phyloP scores from a whole-genome alignment of 2,888 invertebrate species.

The Sesia bembeciformis region DNA sequence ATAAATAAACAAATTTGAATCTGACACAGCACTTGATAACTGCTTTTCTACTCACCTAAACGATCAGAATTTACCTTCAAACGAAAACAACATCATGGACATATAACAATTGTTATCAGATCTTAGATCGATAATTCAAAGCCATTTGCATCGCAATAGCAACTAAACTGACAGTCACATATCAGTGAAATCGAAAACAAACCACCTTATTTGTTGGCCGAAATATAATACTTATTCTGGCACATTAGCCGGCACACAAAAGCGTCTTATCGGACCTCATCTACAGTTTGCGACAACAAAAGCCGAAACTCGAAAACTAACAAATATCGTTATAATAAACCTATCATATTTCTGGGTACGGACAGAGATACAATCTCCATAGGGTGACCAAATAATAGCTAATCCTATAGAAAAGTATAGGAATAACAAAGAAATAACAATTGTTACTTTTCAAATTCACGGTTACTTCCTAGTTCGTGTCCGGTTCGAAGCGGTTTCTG shows the following conservation, averaged over 20 bases:
- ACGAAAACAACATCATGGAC: no score
- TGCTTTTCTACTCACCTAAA: no score
- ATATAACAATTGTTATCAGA: no score
- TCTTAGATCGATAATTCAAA: no score
- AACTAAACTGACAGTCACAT: constrained; percentile 3
- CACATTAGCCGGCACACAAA: constrained; percentile 26
- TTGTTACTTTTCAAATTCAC: constrained; percentile 24
- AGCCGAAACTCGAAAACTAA: constrained; percentile 36
- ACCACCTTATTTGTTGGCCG: constrained; percentile 26
- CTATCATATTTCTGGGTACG: constrained; percentile 50
- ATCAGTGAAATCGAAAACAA: constrained; percentile 42
- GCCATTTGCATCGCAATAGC: no score
- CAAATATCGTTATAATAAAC: constrained; percentile 69
- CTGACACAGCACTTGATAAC: no score
- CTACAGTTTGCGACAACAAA: constrained; percentile 34
- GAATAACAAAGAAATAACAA: constrained; percentile 5
- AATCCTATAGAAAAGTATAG: constrained; percentile 32
- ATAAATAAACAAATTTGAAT: no score
- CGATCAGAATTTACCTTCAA: no score
- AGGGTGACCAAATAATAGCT: constrained; percentile 59
- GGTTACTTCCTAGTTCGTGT: constrained; percentile 6
- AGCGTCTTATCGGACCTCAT: constrained; percentile 23
- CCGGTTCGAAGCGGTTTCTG: constrained; percentile 11
- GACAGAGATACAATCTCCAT: constrained; percentile 40
- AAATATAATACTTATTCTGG: constrained; percentile 32